These are phyloP conservation scores for Luscinia megarhynchos DNA, from an alignment of 2,797 vertebrate species.

Conservation along the genomic window DNA sequence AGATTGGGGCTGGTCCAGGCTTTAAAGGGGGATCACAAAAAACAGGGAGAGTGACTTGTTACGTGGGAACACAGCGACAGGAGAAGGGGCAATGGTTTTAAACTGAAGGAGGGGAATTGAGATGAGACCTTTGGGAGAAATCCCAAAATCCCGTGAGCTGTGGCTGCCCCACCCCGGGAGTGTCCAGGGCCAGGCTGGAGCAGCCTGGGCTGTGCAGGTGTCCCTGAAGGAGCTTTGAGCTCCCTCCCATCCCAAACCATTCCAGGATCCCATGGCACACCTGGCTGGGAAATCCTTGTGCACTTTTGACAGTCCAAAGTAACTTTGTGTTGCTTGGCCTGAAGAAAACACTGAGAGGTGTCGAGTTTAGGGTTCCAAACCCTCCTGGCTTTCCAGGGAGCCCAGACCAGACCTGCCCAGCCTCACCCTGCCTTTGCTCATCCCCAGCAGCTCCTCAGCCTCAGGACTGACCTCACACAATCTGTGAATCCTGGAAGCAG, in stretches of 20 bases:
- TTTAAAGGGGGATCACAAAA: background rate
- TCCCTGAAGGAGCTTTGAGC: background rate
- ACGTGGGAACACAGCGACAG: rapidly evolving
- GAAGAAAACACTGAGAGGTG: rapidly evolving
- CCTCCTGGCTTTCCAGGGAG: background rate
- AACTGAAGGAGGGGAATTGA: background rate
- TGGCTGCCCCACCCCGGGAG: background rate
- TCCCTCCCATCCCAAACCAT: background rate
- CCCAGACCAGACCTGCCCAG: rapidly evolving
- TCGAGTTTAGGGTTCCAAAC: rapidly evolving
- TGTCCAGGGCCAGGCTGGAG: background rate
- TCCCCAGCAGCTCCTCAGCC: background rate
- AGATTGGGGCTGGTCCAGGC: rapidly evolving
- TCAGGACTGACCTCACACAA: background rate
- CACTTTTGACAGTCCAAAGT: rapidly evolving
- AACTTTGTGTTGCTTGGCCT: rapidly evolving
- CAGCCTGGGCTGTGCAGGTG: background rate
- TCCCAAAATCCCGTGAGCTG: background rate
- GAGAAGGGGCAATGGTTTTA: background rate
- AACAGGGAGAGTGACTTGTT: background rate
- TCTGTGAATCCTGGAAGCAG: background rate
- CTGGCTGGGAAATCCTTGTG: background rate
- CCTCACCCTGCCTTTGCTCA: rapidly evolving
- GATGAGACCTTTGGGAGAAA: background rate
- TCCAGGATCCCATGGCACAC: background rate